A percentile compares a stretch with the other conserved stretches of the same genome.
These are phyloP conservation scores for Drosophila paranaensis DNA, from an alignment of 2,888 invertebrate genomes.

Conservation along the genomic window DNA sequence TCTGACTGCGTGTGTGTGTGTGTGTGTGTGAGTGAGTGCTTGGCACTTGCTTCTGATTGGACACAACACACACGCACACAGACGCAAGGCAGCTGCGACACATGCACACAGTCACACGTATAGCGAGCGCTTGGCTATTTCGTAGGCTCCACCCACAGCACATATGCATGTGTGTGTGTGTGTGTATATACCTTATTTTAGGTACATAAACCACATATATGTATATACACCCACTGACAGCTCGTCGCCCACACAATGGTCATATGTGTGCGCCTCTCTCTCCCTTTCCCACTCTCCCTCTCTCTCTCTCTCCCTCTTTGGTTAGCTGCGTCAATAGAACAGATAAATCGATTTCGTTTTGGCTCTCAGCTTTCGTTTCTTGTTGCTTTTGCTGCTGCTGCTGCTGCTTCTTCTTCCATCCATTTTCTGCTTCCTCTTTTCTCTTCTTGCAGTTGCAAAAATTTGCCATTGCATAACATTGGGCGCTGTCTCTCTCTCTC, in stretches of 20 bases:
- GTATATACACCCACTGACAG: constrained; percentile 20
- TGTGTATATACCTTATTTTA: background rate
- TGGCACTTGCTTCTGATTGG: constrained; percentile 73
- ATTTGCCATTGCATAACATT: constrained; percentile 46
- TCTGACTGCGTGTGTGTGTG: constrained; percentile 7
- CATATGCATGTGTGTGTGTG: background rate
- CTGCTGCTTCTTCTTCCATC: background rate
- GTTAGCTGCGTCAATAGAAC: constrained; percentile 65
- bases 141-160: constrained; percentile 72
- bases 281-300: constrained; percentile 13
- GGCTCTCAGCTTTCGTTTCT: constrained; percentile 27
- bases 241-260: constrained; percentile 43
- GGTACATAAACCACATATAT: constrained; percentile 35
- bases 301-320: constrained; percentile 25
- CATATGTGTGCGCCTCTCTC: constrained; percentile 35
- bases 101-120: constrained; percentile 35
- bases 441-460: constrained; percentile 45
- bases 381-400: constrained; percentile 2
- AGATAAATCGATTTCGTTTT: constrained; percentile 76
- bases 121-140: constrained; percentile 47
- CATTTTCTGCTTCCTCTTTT: background rate
- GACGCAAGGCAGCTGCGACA: constrained; percentile 38
- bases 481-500: constrained; percentile 7
- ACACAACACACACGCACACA: constrained; percentile 59
- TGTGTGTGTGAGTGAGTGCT: constrained; percentile 25